phyloP scores from a whole-genome alignment of 2,797 vertebrate genomes.

The Lycodopsis pacificus region DNA sequence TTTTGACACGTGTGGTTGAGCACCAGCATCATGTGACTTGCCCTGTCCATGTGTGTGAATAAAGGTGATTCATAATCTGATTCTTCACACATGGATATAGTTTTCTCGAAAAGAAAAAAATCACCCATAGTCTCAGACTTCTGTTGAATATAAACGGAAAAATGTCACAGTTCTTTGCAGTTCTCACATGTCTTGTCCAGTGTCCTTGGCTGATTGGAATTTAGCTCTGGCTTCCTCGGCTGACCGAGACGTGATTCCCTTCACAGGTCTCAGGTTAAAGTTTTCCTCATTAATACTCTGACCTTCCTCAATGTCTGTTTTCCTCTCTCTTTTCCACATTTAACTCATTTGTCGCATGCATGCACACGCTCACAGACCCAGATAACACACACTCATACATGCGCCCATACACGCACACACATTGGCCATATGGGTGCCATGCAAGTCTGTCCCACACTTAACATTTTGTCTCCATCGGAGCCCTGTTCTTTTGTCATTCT shows the following conservation, averaged over 20 bases:
- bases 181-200: slow-evolving; percentile 12
- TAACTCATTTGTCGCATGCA: slow-evolving; percentile 26
- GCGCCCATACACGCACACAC: slow-evolving; percentile 28
- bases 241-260: slow-evolving; percentile 8
- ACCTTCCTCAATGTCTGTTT: slow-evolving; percentile 24
- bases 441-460: slow-evolving; percentile 22
- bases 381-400: slow-evolving; percentile 40
- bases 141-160: slow-evolving; percentile 2
- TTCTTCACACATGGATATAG: not conserved
- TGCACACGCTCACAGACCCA: slow-evolving; percentile 39
- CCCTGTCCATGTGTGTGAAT: not conserved
- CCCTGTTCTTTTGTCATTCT: slow-evolving; percentile 50
- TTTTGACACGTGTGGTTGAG: slow-evolving; percentile 4
- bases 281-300: slow-evolving; percentile 48
- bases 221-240: slow-evolving; percentile 10
- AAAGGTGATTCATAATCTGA: slow-evolving; percentile 9
- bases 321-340: slow-evolving; percentile 30
- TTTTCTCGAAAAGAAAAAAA: not conserved
- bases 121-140: not conserved
- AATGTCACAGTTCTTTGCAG: slow-evolving; percentile 2
- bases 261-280: slow-evolving; percentile 34
- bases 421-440: slow-evolving; percentile 1
- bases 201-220: slow-evolving; percentile 43
- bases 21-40: slow-evolving; percentile 6
- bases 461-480: slow-evolving; percentile 6